Conservation (phyloP, 2,888 invertebrate species). For the Epistrophe grossulariae region DNA sequence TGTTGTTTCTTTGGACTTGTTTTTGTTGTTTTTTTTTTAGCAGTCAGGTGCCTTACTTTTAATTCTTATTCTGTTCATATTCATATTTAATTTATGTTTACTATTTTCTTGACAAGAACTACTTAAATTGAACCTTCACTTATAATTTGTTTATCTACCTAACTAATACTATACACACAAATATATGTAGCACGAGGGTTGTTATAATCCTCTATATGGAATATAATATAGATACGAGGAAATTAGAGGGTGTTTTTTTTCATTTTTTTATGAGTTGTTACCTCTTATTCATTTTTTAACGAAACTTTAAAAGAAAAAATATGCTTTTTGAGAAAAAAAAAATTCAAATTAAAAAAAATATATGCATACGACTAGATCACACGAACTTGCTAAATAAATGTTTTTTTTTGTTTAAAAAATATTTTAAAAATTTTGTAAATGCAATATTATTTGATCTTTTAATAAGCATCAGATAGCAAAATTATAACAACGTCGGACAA, state of each 20-base stretch:
- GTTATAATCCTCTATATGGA: constrained; percentile 5
- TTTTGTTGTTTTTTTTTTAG: neutral
- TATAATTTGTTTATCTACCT: neutral
- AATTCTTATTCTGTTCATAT: neutral
- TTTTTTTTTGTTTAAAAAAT: too few relatives aligned
- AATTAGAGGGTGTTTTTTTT: neutral
- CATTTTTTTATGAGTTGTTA: neutral
- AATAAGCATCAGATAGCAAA: too few relatives aligned
- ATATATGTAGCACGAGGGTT: neutral
- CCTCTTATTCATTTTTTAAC: too few relatives aligned
- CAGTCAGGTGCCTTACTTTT: neutral
- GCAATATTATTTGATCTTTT: too few relatives aligned
- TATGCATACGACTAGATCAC: too few relatives aligned
- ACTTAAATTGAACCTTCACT: constrained; percentile 10
- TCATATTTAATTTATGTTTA: neutral
- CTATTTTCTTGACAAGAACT: neutral
- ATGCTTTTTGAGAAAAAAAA: too few relatives aligned
- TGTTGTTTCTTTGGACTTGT: neutral
- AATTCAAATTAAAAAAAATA: too few relatives aligned
- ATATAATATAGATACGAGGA: neutral
- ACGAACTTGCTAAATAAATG: too few relatives aligned
- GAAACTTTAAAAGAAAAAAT: too few relatives aligned
- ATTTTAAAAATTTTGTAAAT: too few relatives aligned
- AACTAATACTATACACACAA: neutral
- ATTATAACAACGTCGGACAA: too few relatives aligned